Conservation (phyloP, 2,797 vertebrate genomes). For the Etheostoma perlongum region DNA sequence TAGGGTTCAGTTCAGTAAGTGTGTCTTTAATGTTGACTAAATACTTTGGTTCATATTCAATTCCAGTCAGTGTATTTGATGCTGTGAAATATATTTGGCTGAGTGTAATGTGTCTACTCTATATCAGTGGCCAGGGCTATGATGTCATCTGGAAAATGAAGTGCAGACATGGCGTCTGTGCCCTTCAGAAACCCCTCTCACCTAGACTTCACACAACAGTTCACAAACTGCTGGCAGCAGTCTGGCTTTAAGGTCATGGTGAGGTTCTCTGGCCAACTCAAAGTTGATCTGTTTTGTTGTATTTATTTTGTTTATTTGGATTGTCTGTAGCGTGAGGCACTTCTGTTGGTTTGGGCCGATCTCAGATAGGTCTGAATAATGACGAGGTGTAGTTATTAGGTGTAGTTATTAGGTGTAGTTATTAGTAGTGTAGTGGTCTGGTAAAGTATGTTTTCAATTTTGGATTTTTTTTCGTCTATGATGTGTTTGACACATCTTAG, state of each 20-base stretch:
- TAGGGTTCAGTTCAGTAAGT: background rate
- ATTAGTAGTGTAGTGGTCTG: background rate
- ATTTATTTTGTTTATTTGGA: background rate
- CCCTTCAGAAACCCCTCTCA: conserved; percentile 53
- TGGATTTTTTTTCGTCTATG: background rate
- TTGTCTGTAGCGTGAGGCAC: background rate
- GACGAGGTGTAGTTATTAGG: background rate
- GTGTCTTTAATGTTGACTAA: background rate
- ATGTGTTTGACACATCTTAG: background rate
- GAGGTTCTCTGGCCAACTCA: conserved; percentile 32
- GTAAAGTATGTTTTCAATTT: background rate
- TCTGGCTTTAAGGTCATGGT: conserved; percentile 46
- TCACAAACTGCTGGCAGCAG: conserved; percentile 30
- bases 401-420: too few species aligned
- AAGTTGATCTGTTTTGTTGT: conserved; percentile 12
- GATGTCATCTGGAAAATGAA: conserved; percentile 73
- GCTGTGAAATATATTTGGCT: conserved; percentile 36
- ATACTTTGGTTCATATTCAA: conserved; percentile 6
- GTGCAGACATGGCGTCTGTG: conserved; percentile 67
- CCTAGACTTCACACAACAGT: conserved; percentile 39
- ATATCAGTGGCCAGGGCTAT: conserved; percentile 33
- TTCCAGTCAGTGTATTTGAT: conserved; percentile 9
- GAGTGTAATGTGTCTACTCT: conserved; percentile 28
- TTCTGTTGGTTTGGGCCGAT: conserved; percentile 3
- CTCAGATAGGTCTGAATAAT: background rate